A percentile compares a stretch with the other conserved stretches of the same genome.
Evolutionary conservation across 1,140 invertebrate species (phyloP).

Genomic region (Lordiphosa clarofinis): DNA sequence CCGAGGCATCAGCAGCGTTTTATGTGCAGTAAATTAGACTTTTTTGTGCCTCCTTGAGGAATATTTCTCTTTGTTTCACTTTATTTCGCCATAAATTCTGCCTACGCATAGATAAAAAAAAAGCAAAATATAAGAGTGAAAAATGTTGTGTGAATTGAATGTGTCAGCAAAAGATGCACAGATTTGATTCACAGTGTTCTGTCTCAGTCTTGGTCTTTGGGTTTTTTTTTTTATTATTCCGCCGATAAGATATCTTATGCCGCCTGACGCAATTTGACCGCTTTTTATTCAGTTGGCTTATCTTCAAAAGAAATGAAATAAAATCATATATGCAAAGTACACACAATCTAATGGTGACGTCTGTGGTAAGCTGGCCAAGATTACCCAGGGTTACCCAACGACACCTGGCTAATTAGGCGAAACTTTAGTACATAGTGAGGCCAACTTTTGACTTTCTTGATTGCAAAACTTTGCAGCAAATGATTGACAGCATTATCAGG

Average conservation of each 20-base stretch:
- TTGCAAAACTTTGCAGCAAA: conserved; percentile 61
- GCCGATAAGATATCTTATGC: conserved; percentile 7
- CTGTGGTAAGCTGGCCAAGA: conserved; percentile 14
- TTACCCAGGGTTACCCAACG: conserved; percentile 3
- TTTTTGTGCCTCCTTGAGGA: not conserved
- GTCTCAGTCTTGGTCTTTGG: not conserved
- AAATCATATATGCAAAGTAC: conserved; percentile 35
- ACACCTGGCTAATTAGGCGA: conserved; percentile 61
- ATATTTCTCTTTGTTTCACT: conserved; percentile 31
- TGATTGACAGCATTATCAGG: conserved; percentile 62
- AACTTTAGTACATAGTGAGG: conserved; percentile 21
- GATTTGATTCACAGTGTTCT: conserved; percentile 10
- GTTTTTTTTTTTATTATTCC: not conserved
- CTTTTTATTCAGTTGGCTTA: conserved; percentile 27
- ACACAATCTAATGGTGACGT: conserved; percentile 24
- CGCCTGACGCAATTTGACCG: conserved; percentile 6
- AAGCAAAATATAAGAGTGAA: not conserved
- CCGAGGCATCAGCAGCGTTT: conserved; percentile 17
- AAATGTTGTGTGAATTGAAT: conserved; percentile 14
- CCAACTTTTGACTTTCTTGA: conserved; percentile 70
- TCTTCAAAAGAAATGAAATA: conserved; percentile 6
- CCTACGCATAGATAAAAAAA: conserved; percentile 5
- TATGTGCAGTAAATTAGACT: conserved; percentile 56
- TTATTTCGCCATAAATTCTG: conserved; percentile 17
- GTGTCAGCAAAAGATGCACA: conserved; percentile 1